Conservation (phyloP, 2,113 vertebrate species). For the Polypterus bichir region DNA sequence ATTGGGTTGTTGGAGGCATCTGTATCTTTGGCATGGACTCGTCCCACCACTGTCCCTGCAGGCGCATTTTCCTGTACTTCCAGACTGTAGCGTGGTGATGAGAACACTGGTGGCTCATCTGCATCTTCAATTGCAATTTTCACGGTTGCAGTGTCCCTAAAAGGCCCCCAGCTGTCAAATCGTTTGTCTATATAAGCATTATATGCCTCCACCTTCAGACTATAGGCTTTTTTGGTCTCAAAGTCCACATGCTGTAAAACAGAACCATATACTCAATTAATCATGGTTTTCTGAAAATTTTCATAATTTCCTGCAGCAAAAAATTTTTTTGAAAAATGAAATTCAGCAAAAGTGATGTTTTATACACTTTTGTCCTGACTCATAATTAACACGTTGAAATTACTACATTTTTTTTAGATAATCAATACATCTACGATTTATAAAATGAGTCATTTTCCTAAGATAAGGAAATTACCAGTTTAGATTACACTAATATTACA, state of each 20-base stretch:
- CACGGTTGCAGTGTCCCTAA: slow-evolving; percentile 85
- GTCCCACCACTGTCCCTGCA: slow-evolving; percentile 73
- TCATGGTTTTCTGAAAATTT: no score
- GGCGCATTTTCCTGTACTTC: slow-evolving; percentile 89
- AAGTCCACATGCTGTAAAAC: slow-evolving; percentile 72
- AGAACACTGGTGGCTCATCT: slow-evolving; percentile 83
- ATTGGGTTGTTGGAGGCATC: slow-evolving; percentile 82
- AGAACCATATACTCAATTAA: not conserved
- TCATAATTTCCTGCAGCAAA: no score
- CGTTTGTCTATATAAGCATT: slow-evolving; percentile 79
- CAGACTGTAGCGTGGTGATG: slow-evolving; percentile 67
- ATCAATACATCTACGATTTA: no score
- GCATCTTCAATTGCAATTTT: slow-evolving; percentile 86
- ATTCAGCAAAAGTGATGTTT: no score
- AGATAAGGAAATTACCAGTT: no score
- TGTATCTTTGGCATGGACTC: slow-evolving; percentile 87
- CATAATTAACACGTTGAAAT: no score
- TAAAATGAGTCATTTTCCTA: no score
- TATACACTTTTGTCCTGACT: no score
- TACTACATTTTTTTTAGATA: no score
- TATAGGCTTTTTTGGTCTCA: slow-evolving; percentile 81
- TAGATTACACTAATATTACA: no score
- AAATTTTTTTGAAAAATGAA: no score
- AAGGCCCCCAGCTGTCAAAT: slow-evolving; percentile 85
- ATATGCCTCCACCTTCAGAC: slow-evolving; percentile 82